phyloP scores from a whole-genome alignment of 2,888 invertebrate species.

The Dorcus hopei region DNA sequence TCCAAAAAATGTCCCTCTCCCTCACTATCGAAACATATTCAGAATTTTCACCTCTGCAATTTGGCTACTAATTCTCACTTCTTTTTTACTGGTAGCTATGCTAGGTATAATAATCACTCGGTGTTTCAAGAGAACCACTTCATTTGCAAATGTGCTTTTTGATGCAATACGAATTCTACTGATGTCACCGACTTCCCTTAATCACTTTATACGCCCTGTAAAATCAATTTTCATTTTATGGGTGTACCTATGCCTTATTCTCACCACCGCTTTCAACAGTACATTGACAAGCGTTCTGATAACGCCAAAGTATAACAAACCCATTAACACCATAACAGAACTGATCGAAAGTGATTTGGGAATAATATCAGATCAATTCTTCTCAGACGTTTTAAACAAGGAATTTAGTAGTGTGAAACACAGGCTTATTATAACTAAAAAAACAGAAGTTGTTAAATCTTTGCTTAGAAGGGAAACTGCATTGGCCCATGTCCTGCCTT shows the following conservation, averaged over 20 bases:
- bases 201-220: background rate
- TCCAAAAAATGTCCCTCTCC: background rate
- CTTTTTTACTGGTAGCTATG: background rate
- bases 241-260: conserved; percentile 1
- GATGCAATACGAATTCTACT: no score
- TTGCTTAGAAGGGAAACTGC: background rate
- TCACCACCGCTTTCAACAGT: conserved; percentile 2
- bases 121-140: no score
- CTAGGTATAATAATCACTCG: no score
- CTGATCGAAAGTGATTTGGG: conserved; percentile 1
- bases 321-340: conserved; percentile 6
- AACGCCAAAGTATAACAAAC: background rate
- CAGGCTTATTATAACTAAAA: background rate
- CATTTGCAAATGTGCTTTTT: no score
- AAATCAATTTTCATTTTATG: background rate
- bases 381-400: no score
- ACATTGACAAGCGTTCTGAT: conserved; percentile 2
- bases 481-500: background rate
- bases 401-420: background rate
- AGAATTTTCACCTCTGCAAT: background rate
- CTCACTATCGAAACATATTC: background rate
- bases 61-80: background rate
- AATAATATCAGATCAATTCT: background rate
- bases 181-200: no score
- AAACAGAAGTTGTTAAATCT: background rate